Conservation (phyloP, 2,888 invertebrate genomes). For the Pheosia tremula region DNA sequence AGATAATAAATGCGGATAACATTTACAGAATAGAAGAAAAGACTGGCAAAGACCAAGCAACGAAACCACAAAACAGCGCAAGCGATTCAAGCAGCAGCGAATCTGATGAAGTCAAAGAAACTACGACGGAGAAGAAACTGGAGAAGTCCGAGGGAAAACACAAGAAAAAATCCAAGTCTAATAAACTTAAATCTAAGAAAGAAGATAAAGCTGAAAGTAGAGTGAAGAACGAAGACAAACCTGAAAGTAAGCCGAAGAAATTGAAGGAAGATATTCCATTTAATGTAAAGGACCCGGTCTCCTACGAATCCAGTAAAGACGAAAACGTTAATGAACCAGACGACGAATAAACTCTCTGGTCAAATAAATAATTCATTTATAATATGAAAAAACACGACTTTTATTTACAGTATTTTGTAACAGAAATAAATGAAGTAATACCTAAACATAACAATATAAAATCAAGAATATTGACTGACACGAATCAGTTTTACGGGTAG, state of each 20-base stretch:
- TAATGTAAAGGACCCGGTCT: conserved; percentile 40
- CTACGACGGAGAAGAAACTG: conserved; percentile 30
- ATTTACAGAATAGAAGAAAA: background rate
- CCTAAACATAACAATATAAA: too few species aligned
- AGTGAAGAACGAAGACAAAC: too few species aligned
- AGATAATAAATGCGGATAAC: background rate
- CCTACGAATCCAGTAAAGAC: conserved; percentile 73
- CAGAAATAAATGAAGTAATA: too few species aligned
- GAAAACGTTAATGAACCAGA: conserved; percentile 73
- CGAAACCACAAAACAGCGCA: conserved; percentile 17
- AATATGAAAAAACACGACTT: conserved; percentile 15
- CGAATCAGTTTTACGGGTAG: too few species aligned
- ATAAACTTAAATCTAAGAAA: conserved; percentile 32
- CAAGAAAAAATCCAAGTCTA: conserved; percentile 33
- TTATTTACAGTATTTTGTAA: conserved; percentile 13
- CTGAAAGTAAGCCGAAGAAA: conserved; percentile 24
- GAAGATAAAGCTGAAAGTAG: conserved; percentile 5
- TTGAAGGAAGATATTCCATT: conserved; percentile 23
- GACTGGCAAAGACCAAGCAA: conserved; percentile 7
- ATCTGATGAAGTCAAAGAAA: conserved; percentile 27
- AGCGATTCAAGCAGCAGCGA: conserved; percentile 23
- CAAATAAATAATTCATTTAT: conserved; percentile 31
- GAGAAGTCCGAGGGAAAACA: conserved; percentile 16
- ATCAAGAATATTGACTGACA: too few species aligned
- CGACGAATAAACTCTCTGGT: conserved; percentile 44